These are phyloP conservation scores for Cephus runcator DNA, from an alignment of 2,888 invertebrate genomes.

Conservation along the genomic window DNA sequence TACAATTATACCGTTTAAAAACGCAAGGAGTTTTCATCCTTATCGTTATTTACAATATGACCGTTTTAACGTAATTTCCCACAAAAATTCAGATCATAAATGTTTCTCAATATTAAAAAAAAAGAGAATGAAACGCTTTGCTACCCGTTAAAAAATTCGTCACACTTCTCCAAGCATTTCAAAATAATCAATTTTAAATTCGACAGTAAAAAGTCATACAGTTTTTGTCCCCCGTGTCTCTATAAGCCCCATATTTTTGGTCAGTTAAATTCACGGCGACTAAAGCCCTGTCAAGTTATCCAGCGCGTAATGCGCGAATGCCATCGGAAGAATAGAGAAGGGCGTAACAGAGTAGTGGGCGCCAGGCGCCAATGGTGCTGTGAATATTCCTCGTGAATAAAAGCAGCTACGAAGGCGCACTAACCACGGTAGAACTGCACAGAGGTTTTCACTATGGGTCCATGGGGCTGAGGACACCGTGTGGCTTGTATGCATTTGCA, in stretches of 20 bases:
- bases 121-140: too few relatives aligned
- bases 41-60: too few relatives aligned
- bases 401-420: not conserved
- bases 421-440: not conserved
- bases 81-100: too few relatives aligned
- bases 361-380: not conserved
- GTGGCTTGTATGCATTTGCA: not conserved
- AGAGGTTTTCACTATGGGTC: not conserved
- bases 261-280: not conserved
- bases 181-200: too few relatives aligned
- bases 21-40: too few relatives aligned
- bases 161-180: too few relatives aligned
- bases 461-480: not conserved
- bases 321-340: not conserved
- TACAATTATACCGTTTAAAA: not conserved
- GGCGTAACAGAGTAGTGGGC: not conserved
- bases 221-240: too few relatives aligned
- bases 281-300: not conserved
- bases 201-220: too few relatives aligned
- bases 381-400: not conserved
- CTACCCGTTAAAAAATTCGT: too few relatives aligned
- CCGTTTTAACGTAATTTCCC: too few relatives aligned
- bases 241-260: not conserved
- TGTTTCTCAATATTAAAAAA: too few relatives aligned
- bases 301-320: not conserved